phyloP scores from a whole-genome alignment of 2,888 invertebrate genomes.

The Leptopilina drosophilae region DNA sequence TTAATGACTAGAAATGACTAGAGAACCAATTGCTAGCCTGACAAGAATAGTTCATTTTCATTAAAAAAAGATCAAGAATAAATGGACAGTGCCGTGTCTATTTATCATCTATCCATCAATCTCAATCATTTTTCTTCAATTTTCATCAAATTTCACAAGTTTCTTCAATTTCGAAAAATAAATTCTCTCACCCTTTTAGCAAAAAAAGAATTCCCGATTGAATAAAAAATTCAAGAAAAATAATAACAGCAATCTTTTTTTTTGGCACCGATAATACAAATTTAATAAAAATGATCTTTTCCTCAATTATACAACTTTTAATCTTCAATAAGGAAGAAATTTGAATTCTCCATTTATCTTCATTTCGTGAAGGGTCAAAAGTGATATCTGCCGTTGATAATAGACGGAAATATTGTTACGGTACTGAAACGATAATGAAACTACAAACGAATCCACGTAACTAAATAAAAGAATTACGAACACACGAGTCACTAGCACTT shows the following conservation, averaged over 20 bases:
- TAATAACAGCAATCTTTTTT: too few relatives aligned
- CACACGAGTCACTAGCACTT: background rate
- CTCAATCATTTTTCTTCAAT: too few relatives aligned
- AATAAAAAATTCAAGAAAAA: too few relatives aligned
- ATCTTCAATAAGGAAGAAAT: too few relatives aligned
- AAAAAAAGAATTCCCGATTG: too few relatives aligned
- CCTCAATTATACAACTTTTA: too few relatives aligned
- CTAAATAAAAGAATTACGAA: background rate
- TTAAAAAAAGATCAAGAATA: background rate
- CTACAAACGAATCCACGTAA: slow-evolving; percentile 1
- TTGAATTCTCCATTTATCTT: too few relatives aligned
- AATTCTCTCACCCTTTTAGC: too few relatives aligned
- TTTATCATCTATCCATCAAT: background rate
- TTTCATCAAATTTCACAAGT: too few relatives aligned
- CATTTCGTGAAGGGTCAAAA: background rate
- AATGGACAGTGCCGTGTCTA: background rate
- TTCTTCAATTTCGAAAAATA: too few relatives aligned
- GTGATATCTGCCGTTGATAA: background rate
- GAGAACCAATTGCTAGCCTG: background rate
- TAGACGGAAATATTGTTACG: background rate
- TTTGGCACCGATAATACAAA: too few relatives aligned
- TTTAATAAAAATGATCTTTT: too few relatives aligned
- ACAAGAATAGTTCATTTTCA: slow-evolving; percentile 17
- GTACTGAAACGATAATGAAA: slow-evolving; percentile 11
- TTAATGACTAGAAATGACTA: slow-evolving; percentile 45